phyloP scores from a whole-genome alignment of 2,797 vertebrate species.

The Anableps anableps region DNA sequence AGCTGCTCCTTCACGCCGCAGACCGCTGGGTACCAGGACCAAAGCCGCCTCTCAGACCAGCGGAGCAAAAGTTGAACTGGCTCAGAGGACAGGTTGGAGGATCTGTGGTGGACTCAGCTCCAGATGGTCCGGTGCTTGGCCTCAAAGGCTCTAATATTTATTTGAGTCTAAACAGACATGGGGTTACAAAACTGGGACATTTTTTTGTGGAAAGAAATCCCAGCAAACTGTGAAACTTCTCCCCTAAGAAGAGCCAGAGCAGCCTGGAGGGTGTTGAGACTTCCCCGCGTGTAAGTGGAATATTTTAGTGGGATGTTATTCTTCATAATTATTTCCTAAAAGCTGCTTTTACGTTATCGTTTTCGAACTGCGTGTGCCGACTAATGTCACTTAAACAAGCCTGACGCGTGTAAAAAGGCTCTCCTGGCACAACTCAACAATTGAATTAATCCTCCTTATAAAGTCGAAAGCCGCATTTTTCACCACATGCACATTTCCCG shows the following conservation, averaged over 20 bases:
- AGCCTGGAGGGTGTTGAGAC: neutral
- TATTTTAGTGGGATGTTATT: neutral
- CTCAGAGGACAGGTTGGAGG: too few relatives aligned
- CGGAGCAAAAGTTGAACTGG: too few relatives aligned
- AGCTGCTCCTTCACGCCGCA: too few relatives aligned
- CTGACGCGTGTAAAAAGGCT: neutral
- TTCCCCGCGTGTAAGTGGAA: neutral
- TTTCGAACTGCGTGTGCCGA: neutral
- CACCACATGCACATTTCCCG: slow-evolving; percentile 21
- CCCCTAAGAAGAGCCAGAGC: too few relatives aligned
- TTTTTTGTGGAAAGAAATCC: neutral
- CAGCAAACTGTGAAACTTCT: neutral
- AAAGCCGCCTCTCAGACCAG: too few relatives aligned
- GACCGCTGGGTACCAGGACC: too few relatives aligned
- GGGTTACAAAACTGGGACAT: too few relatives aligned
- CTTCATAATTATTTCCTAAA: neutral
- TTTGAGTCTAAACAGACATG: neutral
- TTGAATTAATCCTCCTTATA: slow-evolving; percentile 21
- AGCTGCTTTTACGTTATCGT: neutral
- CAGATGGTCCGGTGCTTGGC: too few relatives aligned
- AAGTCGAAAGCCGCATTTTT: slow-evolving; percentile 1
- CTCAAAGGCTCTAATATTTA: too few relatives aligned
- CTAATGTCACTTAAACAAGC: neutral
- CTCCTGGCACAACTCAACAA: neutral
- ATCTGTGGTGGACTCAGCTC: too few relatives aligned